Base-by-base conservation (phyloP, 2,888 invertebrate species). In the Epirrhoe tristata region DNA sequence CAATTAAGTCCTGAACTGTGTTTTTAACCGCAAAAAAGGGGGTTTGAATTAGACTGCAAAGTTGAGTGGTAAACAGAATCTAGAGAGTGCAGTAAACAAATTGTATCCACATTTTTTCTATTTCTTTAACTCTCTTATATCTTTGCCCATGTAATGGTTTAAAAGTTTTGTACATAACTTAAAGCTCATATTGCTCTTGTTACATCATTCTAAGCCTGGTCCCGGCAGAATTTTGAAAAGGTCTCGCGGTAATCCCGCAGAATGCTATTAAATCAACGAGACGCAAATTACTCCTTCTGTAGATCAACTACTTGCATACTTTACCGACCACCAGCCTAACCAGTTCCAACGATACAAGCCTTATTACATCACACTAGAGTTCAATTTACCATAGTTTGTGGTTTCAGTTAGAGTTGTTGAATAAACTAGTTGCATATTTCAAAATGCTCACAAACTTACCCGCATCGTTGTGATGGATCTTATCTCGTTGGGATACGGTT, bases 371-470 rank as follows among this genome's bases (percentile, higher is more conserved):
- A 70, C 31, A 34, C 74, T 84, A 86, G 74, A 79, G 82, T 67
- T 76, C 69, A 77, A 73, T 82, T 84, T 81, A 63, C 71, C 66
- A 63, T 71, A 73, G 69, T 48, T 57, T 66, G 46, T 43, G 62
- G 62, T 62, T 67, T 50, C 17, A 60, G 14, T n/a, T 63, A 67
- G 32, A 81, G 85, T 85, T 83, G 85, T 80, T 78, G 81, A 79
- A 83, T 85, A 84, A 87, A 89, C 87, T 89, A 87, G 86, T 87
- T 87, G 88, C 85, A 87, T 90, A 88, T 89, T 89, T 88, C 84
- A 83, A 83, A 84, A 81, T 75, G 71, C 75, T 71, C 64, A 77
- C 82, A 72, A 81, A 67, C 7, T 77, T 80, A 69, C 12, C 6
- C 12, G 6, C 78, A 62, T 80, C 17, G 10, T 63, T 24, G 0